Conservation (phyloP, 1,140 invertebrate species). For the Caenorhabditis tropicalis region DNA sequence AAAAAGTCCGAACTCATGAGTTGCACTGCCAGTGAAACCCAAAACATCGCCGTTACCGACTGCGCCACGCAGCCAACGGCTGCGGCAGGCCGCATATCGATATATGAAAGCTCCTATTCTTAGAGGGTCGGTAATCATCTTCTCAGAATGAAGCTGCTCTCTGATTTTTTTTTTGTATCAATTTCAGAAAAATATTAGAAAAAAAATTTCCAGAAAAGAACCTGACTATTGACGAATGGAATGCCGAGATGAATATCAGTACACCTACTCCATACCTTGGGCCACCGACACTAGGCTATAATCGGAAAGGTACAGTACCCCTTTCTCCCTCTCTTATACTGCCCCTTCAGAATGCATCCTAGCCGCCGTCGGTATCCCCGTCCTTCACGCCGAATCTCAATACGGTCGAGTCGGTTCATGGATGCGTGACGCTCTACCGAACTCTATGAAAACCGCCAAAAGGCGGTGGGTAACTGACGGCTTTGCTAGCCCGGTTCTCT, state of each 20-base stretch:
- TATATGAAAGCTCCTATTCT: too few relatives aligned
- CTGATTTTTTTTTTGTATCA: too few relatives aligned
- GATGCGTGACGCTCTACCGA: slow-evolving; percentile 66
- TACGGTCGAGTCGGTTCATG: slow-evolving; percentile 68
- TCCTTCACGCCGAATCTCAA: slow-evolving; percentile 71
- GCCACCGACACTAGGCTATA: slow-evolving; percentile 69
- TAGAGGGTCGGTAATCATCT: too few relatives aligned
- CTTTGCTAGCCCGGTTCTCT: slow-evolving; percentile 70
- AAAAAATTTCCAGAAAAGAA: slow-evolving; percentile 5
- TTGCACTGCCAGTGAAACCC: too few relatives aligned
- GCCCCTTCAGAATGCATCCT: slow-evolving; percentile 62
- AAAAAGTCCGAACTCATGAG: too few relatives aligned
- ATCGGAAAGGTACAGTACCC: slow-evolving; percentile 63
- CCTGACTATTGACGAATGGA: slow-evolving; percentile 30
- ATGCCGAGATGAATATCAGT: slow-evolving; percentile 54
- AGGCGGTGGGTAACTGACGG: slow-evolving; percentile 71
- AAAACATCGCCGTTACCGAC: too few relatives aligned
- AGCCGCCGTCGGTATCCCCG: slow-evolving; percentile 71
- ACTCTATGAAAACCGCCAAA: slow-evolving; percentile 53
- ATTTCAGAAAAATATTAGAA: too few relatives aligned
- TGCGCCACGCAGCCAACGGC: too few relatives aligned
- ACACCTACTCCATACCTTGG: slow-evolving; percentile 67
- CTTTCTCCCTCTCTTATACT: background rate
- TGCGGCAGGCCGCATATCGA: too few relatives aligned
- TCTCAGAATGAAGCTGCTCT: too few relatives aligned